Evolutionary conservation across 1,140 invertebrate genomes (phyloP), one percentile per base, ranked within the genome.

Genomic region (Heliconius nattereri): DNA sequence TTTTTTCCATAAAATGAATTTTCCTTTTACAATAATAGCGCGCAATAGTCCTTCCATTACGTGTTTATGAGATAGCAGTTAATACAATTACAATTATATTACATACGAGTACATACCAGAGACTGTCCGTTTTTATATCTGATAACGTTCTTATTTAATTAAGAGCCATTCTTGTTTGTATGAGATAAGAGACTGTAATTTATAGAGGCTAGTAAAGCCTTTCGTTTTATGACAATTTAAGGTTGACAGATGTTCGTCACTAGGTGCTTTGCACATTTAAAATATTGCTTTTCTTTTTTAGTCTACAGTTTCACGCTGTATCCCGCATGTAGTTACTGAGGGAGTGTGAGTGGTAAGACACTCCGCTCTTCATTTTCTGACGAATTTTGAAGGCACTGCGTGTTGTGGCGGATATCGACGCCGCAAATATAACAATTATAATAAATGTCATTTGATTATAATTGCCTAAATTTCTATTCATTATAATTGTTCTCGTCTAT

Each of bases 71-170:
- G 9, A 35, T 35, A 35, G 32, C 32, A 35, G 32, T 78, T 71
- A 73, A 71, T 76, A 75, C 45, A 77, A 74, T 77, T 81, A 78
- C 77, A 78, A 78, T 81, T 80, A 77, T 60, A 74, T 52, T 52
- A 81, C 57, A 35, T 73, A 71, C 40, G n/a, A 37, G 73, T 52
- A 81, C 57, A 35, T 73, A 71, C 45, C 29, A 29, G 73, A 66
- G 78, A 74, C 79, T 81, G 77, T 81, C 72, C 79, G 74, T 84
- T 81, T 73, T 74, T 77, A 80, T 66, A 73, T 70, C 77, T 85
- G 91, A 93, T 93, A 93, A 91, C 86, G 80, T 79, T 78, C 32
- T 85, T 92, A 92, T 93, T 92, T 92, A 89, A 89, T 92, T 88
- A 86, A 85, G 76, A 87, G 81, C 78, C 83, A 86, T 86, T 85